Conservation (phyloP, 2,797 vertebrate species). For the Rhinichthys osculus region DNA sequence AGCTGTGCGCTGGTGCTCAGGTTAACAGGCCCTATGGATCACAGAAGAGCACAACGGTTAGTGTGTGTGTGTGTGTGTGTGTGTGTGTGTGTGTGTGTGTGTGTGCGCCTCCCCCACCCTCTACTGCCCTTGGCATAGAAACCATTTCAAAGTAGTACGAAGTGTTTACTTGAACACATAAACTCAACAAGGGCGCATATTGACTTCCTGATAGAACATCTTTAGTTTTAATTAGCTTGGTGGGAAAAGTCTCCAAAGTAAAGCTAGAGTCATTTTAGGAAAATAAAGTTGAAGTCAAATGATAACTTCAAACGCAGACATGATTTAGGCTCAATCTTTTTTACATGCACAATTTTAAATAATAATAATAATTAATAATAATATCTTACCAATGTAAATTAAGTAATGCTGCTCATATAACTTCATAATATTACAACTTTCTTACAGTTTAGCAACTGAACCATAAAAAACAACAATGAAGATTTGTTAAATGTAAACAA, state of each 20-base stretch:
- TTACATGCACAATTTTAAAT: background rate
- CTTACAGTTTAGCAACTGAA: background rate
- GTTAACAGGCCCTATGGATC: constrained; percentile 88
- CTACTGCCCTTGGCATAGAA: constrained; percentile 13
- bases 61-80: constrained; percentile 10
- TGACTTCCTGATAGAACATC: constrained; percentile 42
- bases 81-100: constrained; percentile 2
- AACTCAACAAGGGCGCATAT: constrained; percentile 48
- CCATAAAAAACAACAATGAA: background rate
- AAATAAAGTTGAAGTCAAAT: background rate
- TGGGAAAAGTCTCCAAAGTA: background rate
- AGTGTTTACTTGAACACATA: constrained; percentile 60
- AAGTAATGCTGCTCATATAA: background rate
- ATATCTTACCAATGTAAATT: background rate
- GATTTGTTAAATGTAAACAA: background rate
- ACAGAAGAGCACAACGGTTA: constrained; percentile 45
- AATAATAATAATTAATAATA: background rate
- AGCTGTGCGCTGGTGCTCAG: constrained; percentile 93
- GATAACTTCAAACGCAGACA: background rate
- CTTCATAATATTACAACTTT: background rate
- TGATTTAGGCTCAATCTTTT: background rate
- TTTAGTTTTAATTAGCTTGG: constrained; percentile 19
- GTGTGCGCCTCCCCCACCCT: background rate
- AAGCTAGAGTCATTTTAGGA: background rate
- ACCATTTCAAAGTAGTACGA: constrained; percentile 44